Evolutionary conservation across 1,140 invertebrate genomes (phyloP).

Genomic region (Carcinoscorpius rotundicauda): DNA sequence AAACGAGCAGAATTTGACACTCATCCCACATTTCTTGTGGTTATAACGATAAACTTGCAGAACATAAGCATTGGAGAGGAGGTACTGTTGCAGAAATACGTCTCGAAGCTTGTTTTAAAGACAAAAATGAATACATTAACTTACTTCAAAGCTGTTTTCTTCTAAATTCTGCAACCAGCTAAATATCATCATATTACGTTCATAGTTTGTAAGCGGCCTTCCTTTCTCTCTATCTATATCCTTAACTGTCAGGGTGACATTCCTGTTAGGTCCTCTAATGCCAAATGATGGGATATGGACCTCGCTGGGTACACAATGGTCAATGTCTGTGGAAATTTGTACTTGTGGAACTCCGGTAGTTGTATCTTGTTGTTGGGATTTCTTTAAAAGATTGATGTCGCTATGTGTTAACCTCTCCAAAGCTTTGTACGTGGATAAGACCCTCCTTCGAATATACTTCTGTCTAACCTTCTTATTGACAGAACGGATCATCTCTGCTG

Average conservation of each 20-base stretch:
- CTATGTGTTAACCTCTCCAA: constrained; percentile 63
- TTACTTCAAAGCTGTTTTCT: constrained; percentile 34
- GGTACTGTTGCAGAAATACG: too few relatives aligned
- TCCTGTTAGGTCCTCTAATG: not conserved
- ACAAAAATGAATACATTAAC: too few relatives aligned
- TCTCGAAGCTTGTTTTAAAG: too few relatives aligned
- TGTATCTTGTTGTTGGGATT: not conserved
- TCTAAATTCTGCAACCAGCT: constrained; percentile 77
- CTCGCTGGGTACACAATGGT: not conserved
- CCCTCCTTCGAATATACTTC: constrained; percentile 51
- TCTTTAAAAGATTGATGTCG: constrained; percentile 32
- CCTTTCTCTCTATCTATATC: constrained; percentile 67
- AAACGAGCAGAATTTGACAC: too few relatives aligned
- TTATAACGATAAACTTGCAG: too few relatives aligned
- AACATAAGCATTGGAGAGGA: too few relatives aligned
- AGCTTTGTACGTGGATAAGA: constrained; percentile 64
- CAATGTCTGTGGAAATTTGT: not conserved
- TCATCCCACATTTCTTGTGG: too few relatives aligned
- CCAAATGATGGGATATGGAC: not conserved
- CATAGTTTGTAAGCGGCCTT: constrained; percentile 68
- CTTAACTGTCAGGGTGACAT: not conserved
- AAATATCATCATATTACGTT: constrained; percentile 85
- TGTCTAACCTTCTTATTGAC: constrained; percentile 68
- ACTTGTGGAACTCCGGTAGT: not conserved
- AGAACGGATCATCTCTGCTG: constrained; percentile 43